Evolutionary conservation across 1,140 invertebrate species (phyloP).

Genomic region (Luehdorfia chinensis): DNA sequence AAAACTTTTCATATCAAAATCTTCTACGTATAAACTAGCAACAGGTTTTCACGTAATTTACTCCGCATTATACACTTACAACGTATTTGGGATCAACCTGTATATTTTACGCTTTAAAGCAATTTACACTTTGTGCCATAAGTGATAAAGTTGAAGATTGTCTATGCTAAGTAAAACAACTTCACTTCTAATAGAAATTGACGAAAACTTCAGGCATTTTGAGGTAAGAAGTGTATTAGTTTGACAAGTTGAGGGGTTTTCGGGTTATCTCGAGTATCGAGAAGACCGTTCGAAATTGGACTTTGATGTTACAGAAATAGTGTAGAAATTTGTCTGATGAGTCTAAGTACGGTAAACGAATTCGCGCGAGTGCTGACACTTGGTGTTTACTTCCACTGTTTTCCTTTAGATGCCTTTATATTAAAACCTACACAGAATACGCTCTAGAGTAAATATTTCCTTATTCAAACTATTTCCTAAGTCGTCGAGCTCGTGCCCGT

Average conservation of each 20-base stretch:
- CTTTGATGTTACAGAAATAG: neutral
- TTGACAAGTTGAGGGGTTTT: constrained; percentile 59
- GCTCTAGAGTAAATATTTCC: no score
- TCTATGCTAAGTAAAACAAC: neutral
- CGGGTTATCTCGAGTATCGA: constrained; percentile 41
- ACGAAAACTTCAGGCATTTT: constrained; percentile 57
- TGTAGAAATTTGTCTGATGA: neutral
- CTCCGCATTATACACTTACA: neutral
- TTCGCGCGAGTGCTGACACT: constrained; percentile 8
- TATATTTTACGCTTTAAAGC: neutral
- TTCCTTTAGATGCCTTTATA: neutral
- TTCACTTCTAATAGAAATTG: constrained; percentile 19
- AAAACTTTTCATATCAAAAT: no score
- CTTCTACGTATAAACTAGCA: neutral
- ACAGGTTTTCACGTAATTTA: neutral
- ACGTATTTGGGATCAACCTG: neutral
- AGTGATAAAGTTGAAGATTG: constrained; percentile 1
- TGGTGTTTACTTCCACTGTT: constrained; percentile 11
- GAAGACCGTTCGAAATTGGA: constrained; percentile 14
- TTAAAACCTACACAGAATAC: no score
- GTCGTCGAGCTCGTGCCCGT: neutral
- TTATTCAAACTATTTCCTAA: no score
- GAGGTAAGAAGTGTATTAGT: constrained; percentile 65
- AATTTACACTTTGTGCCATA: neutral
- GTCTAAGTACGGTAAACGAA: neutral